Base-by-base conservation (phyloP, 2,888 invertebrate species). In the Campoplex capitator region DNA sequence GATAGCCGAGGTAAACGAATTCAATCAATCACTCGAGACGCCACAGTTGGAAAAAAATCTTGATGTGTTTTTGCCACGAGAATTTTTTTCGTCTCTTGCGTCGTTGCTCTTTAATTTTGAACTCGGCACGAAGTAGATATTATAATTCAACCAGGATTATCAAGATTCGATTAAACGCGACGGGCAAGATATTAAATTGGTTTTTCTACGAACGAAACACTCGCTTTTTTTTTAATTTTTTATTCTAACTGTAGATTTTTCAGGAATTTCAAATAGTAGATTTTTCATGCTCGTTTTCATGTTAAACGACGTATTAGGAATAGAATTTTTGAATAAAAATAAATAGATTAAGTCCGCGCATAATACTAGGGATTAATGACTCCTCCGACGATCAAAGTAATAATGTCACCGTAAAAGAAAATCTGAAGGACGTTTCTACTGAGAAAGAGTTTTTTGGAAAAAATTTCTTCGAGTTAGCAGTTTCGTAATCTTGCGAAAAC, bases 21-120 rank as follows among this genome's bases (percentile, higher is more conserved):
- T 62, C 78, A 81, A 85, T 85, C 85, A 83, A 85, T 85, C 82
- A 74, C 54, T 73, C 32, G 67, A 54, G 35, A 9, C 42, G 70
- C 79, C 75, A 70, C 79, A 32, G 71, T 71, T 81, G 13, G 56
- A 77, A 68, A 71, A 28, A 48, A 62, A 11, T 38, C 51, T 13
- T 35, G 68, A 68, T 45, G 42, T 70, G 56, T 62, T 62, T 35
- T 35, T 35, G 71, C 62, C 42, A 23, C 45, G 62, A 65, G 62
- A 58, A 58, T 54, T 58, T 71, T 58, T 71, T 58, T 73, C 70
- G 28, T 54, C 77, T 65, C 77, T 73, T 38, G 23, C 38, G 13
- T 54, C n/a, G 38, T 42, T 54, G 38, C 54, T 45, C 67, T 67
- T 51, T 35, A 16, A n/a, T 35, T 35, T n/a, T 23, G 45, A 58